A percentile compares a stretch with the other conserved stretches of the same genome.
phyloP scores from a whole-genome alignment of 2,888 invertebrate species.

The Agrenia bidenticulata region DNA sequence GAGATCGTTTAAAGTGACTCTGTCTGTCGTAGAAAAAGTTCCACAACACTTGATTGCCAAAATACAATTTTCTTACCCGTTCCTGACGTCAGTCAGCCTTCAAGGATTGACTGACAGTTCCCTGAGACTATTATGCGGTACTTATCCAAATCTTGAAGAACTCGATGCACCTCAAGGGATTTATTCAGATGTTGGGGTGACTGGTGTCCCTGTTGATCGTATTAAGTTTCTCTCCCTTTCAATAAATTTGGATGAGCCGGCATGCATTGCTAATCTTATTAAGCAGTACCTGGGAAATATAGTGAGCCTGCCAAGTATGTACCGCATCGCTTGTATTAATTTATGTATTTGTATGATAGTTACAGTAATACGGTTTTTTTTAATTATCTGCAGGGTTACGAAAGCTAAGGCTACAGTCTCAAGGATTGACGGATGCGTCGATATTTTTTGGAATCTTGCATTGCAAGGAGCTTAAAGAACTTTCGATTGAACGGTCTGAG shows the following conservation, averaged over 20 bases:
- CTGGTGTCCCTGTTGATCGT: slow-evolving; percentile 19
- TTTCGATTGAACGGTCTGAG: slow-evolving; percentile 36
- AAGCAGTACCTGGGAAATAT: slow-evolving; percentile 6
- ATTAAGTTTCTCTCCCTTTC: slow-evolving; percentile 5
- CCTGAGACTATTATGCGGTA: slow-evolving; percentile 27
- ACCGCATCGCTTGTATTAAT: background rate
- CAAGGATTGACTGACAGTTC: slow-evolving; percentile 38
- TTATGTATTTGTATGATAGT: background rate
- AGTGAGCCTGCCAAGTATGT: background rate
- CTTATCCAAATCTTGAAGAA: slow-evolving; percentile 39
- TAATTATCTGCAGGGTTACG: slow-evolving; percentile 23
- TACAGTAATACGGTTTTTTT: slow-evolving; percentile 5
- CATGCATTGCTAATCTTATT: background rate
- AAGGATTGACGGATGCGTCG: slow-evolving; percentile 36
- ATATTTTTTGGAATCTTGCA: slow-evolving; percentile 36
- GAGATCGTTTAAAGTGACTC: slow-evolving; percentile 30
- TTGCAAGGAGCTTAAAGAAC: slow-evolving; percentile 37
- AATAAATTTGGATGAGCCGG: background rate
- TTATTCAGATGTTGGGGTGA: slow-evolving; percentile 37
- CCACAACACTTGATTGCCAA: slow-evolving; percentile 34
- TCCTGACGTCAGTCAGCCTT: slow-evolving; percentile 25
- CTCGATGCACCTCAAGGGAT: slow-evolving; percentile 33
- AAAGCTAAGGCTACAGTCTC: slow-evolving; percentile 34
- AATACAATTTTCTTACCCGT: slow-evolving; percentile 34
- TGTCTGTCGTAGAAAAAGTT: slow-evolving; percentile 38